These are phyloP conservation scores for Acanthoscelides obtectus DNA, from an alignment of 2,888 invertebrate species.

Conservation along the genomic window DNA sequence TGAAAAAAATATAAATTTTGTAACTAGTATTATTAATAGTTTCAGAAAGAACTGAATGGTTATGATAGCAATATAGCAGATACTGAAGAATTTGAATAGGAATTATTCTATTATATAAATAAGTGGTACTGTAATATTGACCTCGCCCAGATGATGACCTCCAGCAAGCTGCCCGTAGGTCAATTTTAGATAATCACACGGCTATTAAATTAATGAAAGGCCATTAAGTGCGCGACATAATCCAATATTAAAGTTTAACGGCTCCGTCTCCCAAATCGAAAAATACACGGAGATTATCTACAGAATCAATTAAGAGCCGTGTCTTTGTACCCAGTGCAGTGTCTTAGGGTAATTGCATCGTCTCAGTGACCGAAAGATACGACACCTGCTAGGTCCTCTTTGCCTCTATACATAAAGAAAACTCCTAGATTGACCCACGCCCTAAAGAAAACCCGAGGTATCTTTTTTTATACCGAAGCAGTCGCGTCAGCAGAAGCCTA, in stretches of 20 bases:
- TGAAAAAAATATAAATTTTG: too few relatives aligned
- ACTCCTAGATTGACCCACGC: too few relatives aligned
- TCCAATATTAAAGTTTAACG: conserved; percentile 11
- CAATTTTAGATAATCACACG: conserved; percentile 9
- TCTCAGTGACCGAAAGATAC: too few relatives aligned
- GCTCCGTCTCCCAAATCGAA: conserved; percentile 5
- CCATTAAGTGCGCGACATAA: conserved; percentile 14
- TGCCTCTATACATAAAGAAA: too few relatives aligned
- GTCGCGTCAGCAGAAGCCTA: too few relatives aligned
- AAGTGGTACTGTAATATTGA: not conserved
- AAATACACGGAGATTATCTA: conserved; percentile 7
- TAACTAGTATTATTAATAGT: too few relatives aligned
- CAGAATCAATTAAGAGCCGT: conserved; percentile 3
- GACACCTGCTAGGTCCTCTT: too few relatives aligned
- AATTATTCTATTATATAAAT: not conserved
- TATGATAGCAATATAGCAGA: too few relatives aligned
- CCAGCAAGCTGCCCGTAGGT: conserved; percentile 8
- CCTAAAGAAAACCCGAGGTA: too few relatives aligned
- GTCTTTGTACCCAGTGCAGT: not conserved
- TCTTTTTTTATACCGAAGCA: too few relatives aligned
- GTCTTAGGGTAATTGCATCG: not conserved
- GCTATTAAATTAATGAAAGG: conserved; percentile 11
- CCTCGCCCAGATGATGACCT: not conserved
- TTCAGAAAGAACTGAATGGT: too few relatives aligned
- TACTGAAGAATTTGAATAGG: too few relatives aligned